These are phyloP conservation scores for Asbolus verrucosus DNA, from an alignment of 1,140 invertebrate genomes.

Conservation along the genomic window DNA sequence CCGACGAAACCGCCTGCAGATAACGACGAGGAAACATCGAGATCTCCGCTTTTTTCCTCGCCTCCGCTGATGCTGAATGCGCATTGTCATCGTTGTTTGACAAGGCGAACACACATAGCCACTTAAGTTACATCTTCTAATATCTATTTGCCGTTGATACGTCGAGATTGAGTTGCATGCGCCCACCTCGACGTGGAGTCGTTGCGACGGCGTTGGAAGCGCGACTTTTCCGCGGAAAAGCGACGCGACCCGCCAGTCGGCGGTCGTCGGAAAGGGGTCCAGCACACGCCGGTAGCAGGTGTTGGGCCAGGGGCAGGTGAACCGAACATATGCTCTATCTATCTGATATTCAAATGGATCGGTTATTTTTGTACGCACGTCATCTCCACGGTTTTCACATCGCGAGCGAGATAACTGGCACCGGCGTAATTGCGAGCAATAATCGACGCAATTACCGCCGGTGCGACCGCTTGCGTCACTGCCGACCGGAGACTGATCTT, in stretches of 20 bases:
- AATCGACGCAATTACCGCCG: background rate
- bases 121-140: conserved; percentile 39
- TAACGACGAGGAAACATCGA: too few relatives aligned
- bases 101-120: conserved; percentile 34
- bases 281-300: conserved; percentile 58
- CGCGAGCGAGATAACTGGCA: conserved; percentile 11
- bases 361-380: conserved; percentile 40
- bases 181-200: conserved; percentile 18
- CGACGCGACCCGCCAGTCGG: too few relatives aligned
- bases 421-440: background rate
- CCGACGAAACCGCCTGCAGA: too few relatives aligned
- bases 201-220: too few relatives aligned
- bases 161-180: conserved; percentile 36
- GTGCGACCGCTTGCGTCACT: too few relatives aligned
- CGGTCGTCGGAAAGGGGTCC: conserved; percentile 53
- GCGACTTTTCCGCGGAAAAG: too few relatives aligned
- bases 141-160: conserved; percentile 28
- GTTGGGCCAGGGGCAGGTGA: conserved; percentile 56
- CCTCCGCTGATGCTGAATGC: conserved; percentile 25
- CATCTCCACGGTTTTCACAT: too few relatives aligned
- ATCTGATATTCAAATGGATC: conserved; percentile 53
- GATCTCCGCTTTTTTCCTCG: conserved; percentile 5
- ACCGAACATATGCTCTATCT: conserved; percentile 55
- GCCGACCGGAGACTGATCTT: background rate
- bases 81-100: conserved; percentile 39